These are phyloP conservation scores for Pachyrhynchus sulphureomaculatus DNA, from an alignment of 1,140 invertebrate species.

Conservation along the genomic window DNA sequence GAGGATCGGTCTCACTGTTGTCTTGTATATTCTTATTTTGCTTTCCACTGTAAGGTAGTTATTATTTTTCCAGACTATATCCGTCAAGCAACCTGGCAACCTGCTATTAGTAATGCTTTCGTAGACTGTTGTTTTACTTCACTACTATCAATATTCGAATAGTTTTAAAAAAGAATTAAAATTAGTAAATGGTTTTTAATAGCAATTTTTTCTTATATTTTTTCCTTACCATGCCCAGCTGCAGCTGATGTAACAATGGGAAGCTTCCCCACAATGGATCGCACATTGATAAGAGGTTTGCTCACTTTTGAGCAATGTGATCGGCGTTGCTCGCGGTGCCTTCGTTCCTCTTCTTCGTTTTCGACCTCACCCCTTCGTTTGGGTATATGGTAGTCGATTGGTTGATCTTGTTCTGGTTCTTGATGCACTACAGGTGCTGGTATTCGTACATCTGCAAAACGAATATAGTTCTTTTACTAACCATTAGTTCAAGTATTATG, in stretches of 20 bases:
- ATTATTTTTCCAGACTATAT: no score
- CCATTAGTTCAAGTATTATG: no score
- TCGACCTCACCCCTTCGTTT: slow-evolving; percentile 69
- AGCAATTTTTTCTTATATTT: no score
- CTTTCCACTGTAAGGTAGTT: no score
- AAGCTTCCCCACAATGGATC: slow-evolving; percentile 52
- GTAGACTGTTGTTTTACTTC: no score
- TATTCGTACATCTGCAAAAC: slow-evolving; percentile 47
- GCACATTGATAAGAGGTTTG: slow-evolving; percentile 51
- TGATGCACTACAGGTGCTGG: slow-evolving; percentile 54
- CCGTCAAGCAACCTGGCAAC: no score
- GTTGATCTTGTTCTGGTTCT: slow-evolving; percentile 75
- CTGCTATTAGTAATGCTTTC: no score
- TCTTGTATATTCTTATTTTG: no score
- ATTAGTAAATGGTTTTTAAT: no score
- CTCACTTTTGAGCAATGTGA: slow-evolving; percentile 61
- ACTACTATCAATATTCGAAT: no score
- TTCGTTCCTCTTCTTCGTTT: slow-evolving; percentile 63
- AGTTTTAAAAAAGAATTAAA: no score
- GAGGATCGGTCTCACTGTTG: no score
- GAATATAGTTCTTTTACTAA: background rate
- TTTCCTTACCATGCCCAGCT: slow-evolving; percentile 73
- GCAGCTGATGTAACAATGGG: slow-evolving; percentile 66
- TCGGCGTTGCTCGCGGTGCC: slow-evolving; percentile 59
- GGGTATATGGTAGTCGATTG: slow-evolving; percentile 84